Evolutionary conservation across 2,888 invertebrate genomes (phyloP), one percentile per base, ranked within the genome.

Genomic region (Pogonocherus hispidulus): DNA sequence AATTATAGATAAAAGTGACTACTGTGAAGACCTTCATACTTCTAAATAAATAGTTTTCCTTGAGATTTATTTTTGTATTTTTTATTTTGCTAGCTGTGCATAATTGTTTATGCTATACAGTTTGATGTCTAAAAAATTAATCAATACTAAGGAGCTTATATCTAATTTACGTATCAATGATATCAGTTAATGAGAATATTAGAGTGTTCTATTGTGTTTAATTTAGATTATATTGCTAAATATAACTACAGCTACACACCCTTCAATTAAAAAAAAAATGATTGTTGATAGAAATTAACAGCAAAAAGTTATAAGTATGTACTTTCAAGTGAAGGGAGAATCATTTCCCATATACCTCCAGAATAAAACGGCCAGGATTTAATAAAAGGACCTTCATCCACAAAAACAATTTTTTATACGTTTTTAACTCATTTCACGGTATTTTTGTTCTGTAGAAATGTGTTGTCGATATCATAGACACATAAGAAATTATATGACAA

Each of bases 1-100:
- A 52, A 66, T 68, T 66, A 64, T 66, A 66, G 70, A 67, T 66
- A 70, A 70, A 72, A 69, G 57, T 65, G 70, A 70, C 67, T 72
- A 67, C 67, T 63, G 27, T 54, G 66, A 59, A 57, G 70, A 69
- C 72, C 72, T 72, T 72, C 72, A 67, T 59, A 64, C 66, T 60
- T 55, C 47, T 62, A 62, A 67, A 67, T 55, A 27, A 47, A 66
- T 56, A 63, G 23, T 55, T 67, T 66, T 59, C 66, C 66, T 66
- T 66, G 66, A 66, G 59, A 54, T 63, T 41, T 63, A 23, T 63
- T 63, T 52, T 63, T 35, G 51, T 62, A 51, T 18, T 14, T 49
- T 32, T 41, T 55, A 55, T 55, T 62, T 62, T 37, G 62, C n/a
- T 51, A 37, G 37, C 18, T 19, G 18, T 32, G 16, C 51, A 4